Evolutionary conservation across 1,140 invertebrate species (phyloP), one percentile per base, ranked within the genome.

Genomic region (Sinella curviseta): DNA sequence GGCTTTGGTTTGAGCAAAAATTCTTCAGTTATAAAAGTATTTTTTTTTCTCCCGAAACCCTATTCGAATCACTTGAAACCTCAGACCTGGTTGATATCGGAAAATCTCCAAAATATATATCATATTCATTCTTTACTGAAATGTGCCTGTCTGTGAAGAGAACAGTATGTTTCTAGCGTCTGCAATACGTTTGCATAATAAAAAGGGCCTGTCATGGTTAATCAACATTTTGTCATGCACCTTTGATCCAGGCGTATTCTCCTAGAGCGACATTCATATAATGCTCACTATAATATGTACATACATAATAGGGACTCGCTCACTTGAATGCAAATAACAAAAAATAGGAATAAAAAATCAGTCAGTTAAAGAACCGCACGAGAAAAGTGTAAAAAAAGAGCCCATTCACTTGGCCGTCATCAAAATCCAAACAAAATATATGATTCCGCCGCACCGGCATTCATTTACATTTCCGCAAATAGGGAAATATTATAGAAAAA

Each of bases 221-320:
- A 83, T 83, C 82, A 83, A 82, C 80, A 83, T 83, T 83, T 83
- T 83, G 82, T 83, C 80, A 83, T 83, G 82, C 77, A 33, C 31
- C 65, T 70, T 70, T 30, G 65, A 8, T 70, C 31, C 31, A 31
- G 8, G 1, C 65, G 31, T 14, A 33, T 26, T 34, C n/a, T n/a
- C n/a, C n/a, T n/a, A n/a, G n/a, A n/a, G n/a, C n/a, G n/a, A n/a
- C n/a, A n/a, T n/a, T n/a, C n/a, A n/a, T n/a, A n/a, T n/a, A n/a
- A n/a, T n/a, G n/a, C n/a, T n/a, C n/a, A n/a, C n/a, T n/a, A n/a
- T n/a, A n/a, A n/a, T n/a, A n/a, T n/a, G n/a, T n/a, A n/a, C n/a
- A n/a, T n/a, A n/a, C n/a, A n/a, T n/a, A n/a, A n/a, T 24, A 24
- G 12, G 30, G 31, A 36, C 39, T 39, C 24, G 33, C 20, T 76